Percentiles rank a stretch among this genome's conserved stretches.
Evolutionary conservation across 2,888 invertebrate species (phyloP).

Genomic region (Cremastobaeus sp.): DNA sequence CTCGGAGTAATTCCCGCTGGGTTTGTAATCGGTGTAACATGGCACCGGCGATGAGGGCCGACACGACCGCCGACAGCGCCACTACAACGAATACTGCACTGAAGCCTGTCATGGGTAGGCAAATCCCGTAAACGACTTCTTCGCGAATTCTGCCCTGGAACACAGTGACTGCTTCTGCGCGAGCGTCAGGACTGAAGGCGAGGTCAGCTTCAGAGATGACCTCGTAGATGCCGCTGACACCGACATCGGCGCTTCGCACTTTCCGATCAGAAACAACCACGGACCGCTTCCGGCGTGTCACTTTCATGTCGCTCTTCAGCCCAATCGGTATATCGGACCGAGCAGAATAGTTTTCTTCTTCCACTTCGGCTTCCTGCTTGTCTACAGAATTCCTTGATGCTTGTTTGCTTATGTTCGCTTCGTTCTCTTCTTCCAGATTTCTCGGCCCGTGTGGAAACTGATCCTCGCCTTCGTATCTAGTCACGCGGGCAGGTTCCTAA

Average conservation of each 20-base stretch:
- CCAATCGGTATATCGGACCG: conserved; percentile 60
- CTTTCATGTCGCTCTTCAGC: conserved; percentile 28
- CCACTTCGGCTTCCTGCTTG: conserved; percentile 14
- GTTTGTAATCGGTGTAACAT: conserved; percentile 88
- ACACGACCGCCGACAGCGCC: conserved; percentile 91
- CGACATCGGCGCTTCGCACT: conserved; percentile 90
- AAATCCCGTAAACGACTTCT: conserved; percentile 94
- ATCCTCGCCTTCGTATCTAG: conserved; percentile 81
- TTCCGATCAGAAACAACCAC: conserved; percentile 85
- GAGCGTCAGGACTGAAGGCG: conserved; percentile 90
- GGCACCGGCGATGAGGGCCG: conserved; percentile 91
- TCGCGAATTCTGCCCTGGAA: conserved; percentile 93
- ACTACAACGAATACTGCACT: conserved; percentile 92
- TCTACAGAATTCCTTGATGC: conserved; percentile 12
- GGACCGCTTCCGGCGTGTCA: conserved; percentile 82
- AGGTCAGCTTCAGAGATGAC: conserved; percentile 95
- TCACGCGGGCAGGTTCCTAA: conserved; percentile 78
- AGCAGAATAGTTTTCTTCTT: conserved; percentile 28
- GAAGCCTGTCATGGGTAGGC: conserved; percentile 93
- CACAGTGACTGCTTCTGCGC: conserved; percentile 90
- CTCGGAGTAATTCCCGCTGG: conserved; percentile 83
- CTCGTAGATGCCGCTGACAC: conserved; percentile 93
- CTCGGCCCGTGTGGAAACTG: conserved; percentile 89
- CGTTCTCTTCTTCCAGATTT: conserved; percentile 80
- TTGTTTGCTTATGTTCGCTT: conserved; percentile 34